Base-by-base conservation (phyloP, 2,113 vertebrate species). In the Eublepharis macularius region DNA sequence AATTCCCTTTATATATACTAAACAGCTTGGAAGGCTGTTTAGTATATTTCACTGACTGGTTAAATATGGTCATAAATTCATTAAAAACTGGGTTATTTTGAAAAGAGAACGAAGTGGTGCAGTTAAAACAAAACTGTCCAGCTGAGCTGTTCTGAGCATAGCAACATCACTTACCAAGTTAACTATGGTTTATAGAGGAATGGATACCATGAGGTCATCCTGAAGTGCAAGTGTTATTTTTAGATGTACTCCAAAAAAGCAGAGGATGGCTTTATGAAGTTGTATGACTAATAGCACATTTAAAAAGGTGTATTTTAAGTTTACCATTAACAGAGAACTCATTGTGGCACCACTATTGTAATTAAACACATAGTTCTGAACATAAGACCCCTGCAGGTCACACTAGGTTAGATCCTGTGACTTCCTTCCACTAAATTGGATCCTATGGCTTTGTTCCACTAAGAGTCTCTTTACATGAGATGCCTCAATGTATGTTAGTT, bases 101-200 rank as follows among this genome's bases (percentile, higher is more conserved):
- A 12, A 69, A 5, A 36, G 80, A 76, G 1, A 21, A 54, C n/a
- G 24, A 81, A 65, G 51, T 83, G 75, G 13, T 6, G 9, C 16
- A 75, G 72, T 79, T 83, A 60, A 86, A 81, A 36, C 51, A 86
- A 19, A 5, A 76, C 66, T 73, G 36, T 86, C n/a, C 12, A 74
- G 83, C 91, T 82, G n/a, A 82, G 72, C 34, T 79, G n/a, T n/a
- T n/a, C n/a, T n/a, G n/a, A n/a, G n/a, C n/a, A n/a, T n/a, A 82
- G 45, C 26, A 87, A 89, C 65, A 49, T 82, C 65, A 88, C 72
- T 78, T 86, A 86, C 76, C 29, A 32, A 88, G 81, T 65, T 80
- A 34, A 83, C 81, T 65, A 47, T 75, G 32, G 1, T 82, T 86
- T 90, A 63, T 80, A 84, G 83, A 79, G 43, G 68, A 82, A 81